Percentiles rank a stretch among this genome's conserved stretches.
These are phyloP conservation scores for Magallana angulata DNA, from an alignment of 1,140 invertebrate species.

Conservation along the genomic window DNA sequence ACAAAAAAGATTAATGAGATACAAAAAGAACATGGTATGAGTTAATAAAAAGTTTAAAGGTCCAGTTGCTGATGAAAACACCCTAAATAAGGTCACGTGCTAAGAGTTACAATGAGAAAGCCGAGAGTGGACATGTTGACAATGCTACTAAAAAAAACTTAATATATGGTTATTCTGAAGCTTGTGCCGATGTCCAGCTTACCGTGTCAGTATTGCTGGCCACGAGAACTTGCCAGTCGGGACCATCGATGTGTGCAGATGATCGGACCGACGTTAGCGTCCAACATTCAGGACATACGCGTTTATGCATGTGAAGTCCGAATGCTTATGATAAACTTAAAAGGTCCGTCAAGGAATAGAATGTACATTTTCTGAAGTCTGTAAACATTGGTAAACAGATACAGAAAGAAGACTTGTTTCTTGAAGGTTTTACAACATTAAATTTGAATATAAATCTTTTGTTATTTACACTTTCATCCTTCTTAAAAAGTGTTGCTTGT, in stretches of 20 bases:
- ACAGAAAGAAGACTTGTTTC: neutral
- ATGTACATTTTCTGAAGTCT: neutral
- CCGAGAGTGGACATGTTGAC: neutral
- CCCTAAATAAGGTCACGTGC: slow-evolving; percentile 29
- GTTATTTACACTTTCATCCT: slow-evolving; percentile 34
- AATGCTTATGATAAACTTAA: neutral
- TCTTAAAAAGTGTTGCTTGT: slow-evolving; percentile 12
- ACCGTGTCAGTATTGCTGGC: slow-evolving; percentile 37
- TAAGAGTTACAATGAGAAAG: neutral
- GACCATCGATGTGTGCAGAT: slow-evolving; percentile 23
- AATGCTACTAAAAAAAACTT: neutral
- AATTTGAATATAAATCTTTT: slow-evolving; percentile 36
- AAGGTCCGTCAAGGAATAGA: slow-evolving; percentile 16
- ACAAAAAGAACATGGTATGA: neutral
- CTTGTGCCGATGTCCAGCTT: neutral
- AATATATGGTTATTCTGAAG: slow-evolving; percentile 25
- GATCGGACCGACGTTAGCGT: neutral
- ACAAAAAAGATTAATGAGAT: neutral
- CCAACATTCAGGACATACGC: slow-evolving; percentile 29
- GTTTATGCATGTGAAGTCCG: neutral
- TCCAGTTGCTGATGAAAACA: slow-evolving; percentile 36
- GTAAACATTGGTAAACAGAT: neutral
- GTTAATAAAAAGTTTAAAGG: slow-evolving; percentile 19
- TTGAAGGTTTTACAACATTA: slow-evolving; percentile 15
- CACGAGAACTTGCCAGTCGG: neutral